Evolutionary conservation across 1,140 invertebrate species (phyloP), one percentile per base, ranked within the genome.

Genomic region (Drosophila subobscura): DNA sequence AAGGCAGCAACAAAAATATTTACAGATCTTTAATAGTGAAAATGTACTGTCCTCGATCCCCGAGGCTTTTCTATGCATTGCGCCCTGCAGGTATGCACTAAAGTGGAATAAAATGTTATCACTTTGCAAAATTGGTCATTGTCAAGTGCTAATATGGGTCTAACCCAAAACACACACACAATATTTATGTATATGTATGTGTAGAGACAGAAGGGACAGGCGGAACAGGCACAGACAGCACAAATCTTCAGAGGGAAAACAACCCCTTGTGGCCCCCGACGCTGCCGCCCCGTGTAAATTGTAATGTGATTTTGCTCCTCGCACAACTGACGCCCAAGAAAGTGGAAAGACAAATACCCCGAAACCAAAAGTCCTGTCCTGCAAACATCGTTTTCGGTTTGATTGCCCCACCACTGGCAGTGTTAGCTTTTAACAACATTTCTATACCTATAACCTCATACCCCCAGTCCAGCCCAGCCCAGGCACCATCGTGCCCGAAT

Each of bases 121-220:
- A 83, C 72, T 79, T 83, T 72, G 75, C 61, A 72, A 83, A 83
- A 85, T 85, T 85, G 70, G 65, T 79, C 70, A 86, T 86, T 79
- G 79, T 76, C 72, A 79, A 72, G 72, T 81, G 78, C 71, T 86
- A 74, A 86, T 79, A 76, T 73, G 76, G 72, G 45, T 65, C 61
- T 49, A 59, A 58, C 42, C 20, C 33, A 5, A 37, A 54, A 49
- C 44, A 50, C 64, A 50, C 64, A 55, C 45, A 25, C n/a, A 46
- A 45, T 45, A 8, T 45, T 22, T 45, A 16, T 40, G 44, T 23
- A 50, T 37, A 12, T 27, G 0, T 27, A 27, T 6, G 5, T 12
- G 10, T 20, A 20, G 16, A 20, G 16, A 20, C 16, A 20, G 16
- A 20, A 20, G 16, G 16, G 0, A 20, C 16, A 20, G 16, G 16